Evolutionary conservation across 2,113 vertebrate genomes (phyloP).

Genomic region (Arenaria interpres): DNA sequence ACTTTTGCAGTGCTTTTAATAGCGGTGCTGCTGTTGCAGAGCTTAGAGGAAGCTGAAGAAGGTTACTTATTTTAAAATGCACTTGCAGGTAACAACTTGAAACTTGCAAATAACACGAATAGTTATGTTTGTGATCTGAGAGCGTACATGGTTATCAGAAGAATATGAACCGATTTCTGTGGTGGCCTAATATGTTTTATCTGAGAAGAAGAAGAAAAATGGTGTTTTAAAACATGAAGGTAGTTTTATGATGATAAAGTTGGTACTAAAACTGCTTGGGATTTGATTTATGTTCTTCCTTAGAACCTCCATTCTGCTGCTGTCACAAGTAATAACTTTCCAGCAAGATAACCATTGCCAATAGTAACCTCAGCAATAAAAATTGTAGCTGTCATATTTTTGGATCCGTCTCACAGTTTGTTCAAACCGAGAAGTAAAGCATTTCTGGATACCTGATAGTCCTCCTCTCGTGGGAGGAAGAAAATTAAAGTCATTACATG

Average conservation of each 20-base stretch:
- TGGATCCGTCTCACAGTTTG: background rate
- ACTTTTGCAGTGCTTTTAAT: background rate
- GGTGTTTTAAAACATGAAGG: background rate
- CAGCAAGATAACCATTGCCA: slow-evolving; percentile 26
- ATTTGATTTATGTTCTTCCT: slow-evolving; percentile 41
- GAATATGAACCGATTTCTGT: background rate
- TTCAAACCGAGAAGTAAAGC: background rate
- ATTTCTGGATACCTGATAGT: background rate
- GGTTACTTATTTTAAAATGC: background rate
- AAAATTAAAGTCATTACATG: background rate
- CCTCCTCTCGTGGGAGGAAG: background rate
- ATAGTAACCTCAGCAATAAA: slow-evolving; percentile 15
- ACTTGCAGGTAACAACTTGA: background rate
- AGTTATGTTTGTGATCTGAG: background rate
- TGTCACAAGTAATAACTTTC: slow-evolving; percentile 46
- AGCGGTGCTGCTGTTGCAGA: background rate
- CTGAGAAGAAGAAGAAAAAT: slow-evolving; percentile 16
- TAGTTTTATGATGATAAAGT: slow-evolving; percentile 44
- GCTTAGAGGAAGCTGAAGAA: background rate
- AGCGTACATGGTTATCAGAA: background rate
- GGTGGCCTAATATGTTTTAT: background rate
- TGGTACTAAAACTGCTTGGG: slow-evolving; percentile 23
- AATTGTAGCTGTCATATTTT: slow-evolving; percentile 13
- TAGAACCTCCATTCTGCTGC: slow-evolving; percentile 9
- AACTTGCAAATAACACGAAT: background rate